Percentiles rank a stretch among this genome's conserved stretches.
Evolutionary conservation across 2,113 vertebrate species (phyloP).

Genomic region (Peromyscus maniculatus): DNA sequence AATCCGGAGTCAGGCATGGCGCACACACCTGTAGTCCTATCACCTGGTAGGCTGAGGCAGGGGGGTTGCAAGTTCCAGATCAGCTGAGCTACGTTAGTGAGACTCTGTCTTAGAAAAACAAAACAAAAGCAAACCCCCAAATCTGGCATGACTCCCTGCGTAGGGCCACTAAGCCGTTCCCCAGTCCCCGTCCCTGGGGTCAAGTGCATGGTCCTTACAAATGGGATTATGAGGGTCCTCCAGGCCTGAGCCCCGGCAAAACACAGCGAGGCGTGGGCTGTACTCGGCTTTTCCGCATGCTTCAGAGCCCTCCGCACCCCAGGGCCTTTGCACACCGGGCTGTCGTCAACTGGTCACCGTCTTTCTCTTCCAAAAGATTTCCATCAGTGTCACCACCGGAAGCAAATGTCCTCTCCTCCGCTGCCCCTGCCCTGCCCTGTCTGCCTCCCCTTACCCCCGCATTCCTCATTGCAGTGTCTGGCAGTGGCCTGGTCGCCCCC

Average conservation of each 20-base stretch:
- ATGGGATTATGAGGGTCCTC: rapidly evolving
- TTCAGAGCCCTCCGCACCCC: neutral
- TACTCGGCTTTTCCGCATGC: rapidly evolving
- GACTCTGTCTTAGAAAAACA: neutral
- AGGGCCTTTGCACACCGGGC: neutral
- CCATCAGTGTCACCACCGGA: neutral
- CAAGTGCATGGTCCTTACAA: neutral
- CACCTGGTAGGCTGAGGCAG: neutral
- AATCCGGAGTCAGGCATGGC: neutral
- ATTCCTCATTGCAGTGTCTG: neutral
- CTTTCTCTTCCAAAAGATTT: neutral
- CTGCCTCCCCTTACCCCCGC: neutral
- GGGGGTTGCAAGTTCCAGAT: neutral
- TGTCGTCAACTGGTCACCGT: neutral
- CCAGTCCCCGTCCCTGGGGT: no score
- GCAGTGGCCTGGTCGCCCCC: neutral
- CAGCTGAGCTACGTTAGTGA: neutral
- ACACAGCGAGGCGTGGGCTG: neutral
- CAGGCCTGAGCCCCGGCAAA: neutral
- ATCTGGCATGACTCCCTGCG: neutral
- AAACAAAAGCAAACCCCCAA: neutral
- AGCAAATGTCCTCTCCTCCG: neutral
- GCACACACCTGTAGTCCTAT: neutral
- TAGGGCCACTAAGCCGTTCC: neutral
- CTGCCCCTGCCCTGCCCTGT: neutral